Base-by-base conservation (phyloP, 1,140 invertebrate species). In the Drosophila kikkawai region DNA sequence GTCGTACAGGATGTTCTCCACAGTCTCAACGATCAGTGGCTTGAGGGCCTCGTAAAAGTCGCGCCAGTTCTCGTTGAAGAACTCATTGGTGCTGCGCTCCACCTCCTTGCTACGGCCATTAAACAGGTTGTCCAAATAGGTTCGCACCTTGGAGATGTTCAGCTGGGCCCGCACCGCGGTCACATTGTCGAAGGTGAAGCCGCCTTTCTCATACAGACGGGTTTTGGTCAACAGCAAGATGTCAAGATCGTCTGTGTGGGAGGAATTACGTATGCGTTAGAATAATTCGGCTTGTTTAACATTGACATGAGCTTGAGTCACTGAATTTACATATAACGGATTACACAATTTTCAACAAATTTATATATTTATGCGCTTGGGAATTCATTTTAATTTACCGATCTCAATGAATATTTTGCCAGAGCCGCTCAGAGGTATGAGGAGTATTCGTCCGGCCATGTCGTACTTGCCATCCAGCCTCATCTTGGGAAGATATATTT, bases 401-500 rank as follows among this genome's bases (percentile, higher is more conserved):
- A 95, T 95, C 87, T 95, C 95, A 84, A 96, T 95, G 93, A 95
- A 95, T 74, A 95, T 95, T 34, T 93, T 93, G 7, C 96, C 96
- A 41, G 94, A 93, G 3, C 96, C 96, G 50, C 95, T 94, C 19
- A 96, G 91, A 4, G 96, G 96, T 74, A 96, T 95, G 3, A 96
- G 91, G n/a, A 96, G 92, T 80, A 96, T 96, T 73, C 95, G 94
- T 36, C 96, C 96, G 69, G 94, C 94, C 63, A 96, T 93, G 70
- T 95, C 94, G 77, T 96, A 96, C 19, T 94, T 94, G 6, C 95
- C 95, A 83, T 96, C 95, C 44, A 96, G 94, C 76, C 95, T 93
- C 82, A 96, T 93, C 92, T 94, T 94, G 17, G 95, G 95, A 3
- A 96, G 83, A 63, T 93, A 92, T 15, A 96, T 87, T 91, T 94